Base-by-base conservation (phyloP, 2,113 vertebrate genomes). In the Heteronetta atricapilla region DNA sequence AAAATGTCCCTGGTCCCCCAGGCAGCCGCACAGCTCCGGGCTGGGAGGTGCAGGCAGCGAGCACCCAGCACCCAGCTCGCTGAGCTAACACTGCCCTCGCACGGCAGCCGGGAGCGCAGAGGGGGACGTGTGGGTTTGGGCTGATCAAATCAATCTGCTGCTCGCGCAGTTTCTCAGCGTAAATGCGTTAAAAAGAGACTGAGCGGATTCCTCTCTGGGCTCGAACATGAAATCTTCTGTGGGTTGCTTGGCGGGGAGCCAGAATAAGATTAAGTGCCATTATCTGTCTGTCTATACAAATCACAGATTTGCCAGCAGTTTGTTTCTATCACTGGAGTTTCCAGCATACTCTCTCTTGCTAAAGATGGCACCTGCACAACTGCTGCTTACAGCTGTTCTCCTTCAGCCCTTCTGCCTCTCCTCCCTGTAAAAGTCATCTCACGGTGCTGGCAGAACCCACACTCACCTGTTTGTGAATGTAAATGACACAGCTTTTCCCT, bases 51-150 rank as follows among this genome's bases (percentile, higher is more conserved):
- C 74, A 11, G 85, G 42, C 17, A 46, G 40, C 3, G 53, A 53
- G 86, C 10, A 13, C 26, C 56, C 84, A 8, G 7, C 6, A 2
- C 50, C 18, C 3, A 14, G 56, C 67, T 83, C 81, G 0, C 86
- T 11, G 96, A 59, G 95, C 88, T 29, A 42, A 94, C 92, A 94
- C 67, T 95, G 97, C 96, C 96, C 93, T 93, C 97, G 13, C 93
- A 60, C 73, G 96, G 97, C 92, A 29, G 94, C 79, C 9, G 8
- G 21, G 4, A 46, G 73, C 1, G 5, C 17, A 15, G 8, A 11
- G 80, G 63, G 62, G n/a, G 59, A 33, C 0, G 3, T 0, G 60
- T 8, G 2, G 19, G 0, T 33, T 48, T 2, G 14, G 6, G 68
- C 48, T 18, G 46, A 3, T 8, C 42, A 3, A 6, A 13, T 28